phyloP scores from a whole-genome alignment of 2,113 vertebrate genomes.

The Puffinus mauretanicus region DNA sequence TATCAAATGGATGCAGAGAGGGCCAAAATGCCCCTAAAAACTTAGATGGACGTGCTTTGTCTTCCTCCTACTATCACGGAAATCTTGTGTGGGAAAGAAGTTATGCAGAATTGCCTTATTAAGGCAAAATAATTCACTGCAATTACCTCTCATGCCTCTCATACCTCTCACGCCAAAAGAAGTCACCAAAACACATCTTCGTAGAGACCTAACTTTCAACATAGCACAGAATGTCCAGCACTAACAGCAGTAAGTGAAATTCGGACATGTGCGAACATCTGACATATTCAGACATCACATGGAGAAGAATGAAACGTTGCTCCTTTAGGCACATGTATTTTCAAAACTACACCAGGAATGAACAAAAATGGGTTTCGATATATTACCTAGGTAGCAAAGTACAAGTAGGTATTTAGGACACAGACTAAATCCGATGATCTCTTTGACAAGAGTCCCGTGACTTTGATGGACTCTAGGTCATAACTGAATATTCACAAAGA shows the following conservation, averaged over 20 bases:
- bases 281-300: background rate
- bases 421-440: background rate
- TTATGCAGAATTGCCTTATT: background rate
- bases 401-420: background rate
- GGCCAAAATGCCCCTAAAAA: background rate
- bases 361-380: background rate
- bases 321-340: background rate
- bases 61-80: background rate
- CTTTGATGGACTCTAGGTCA: background rate
- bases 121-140: background rate
- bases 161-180: background rate
- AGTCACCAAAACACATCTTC: background rate
- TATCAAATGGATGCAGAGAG: background rate
- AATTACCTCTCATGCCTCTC: background rate
- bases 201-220: background rate
- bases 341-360: background rate
- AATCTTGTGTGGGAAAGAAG: background rate
- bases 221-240: background rate
- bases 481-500: background rate
- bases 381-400: background rate
- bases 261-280: background rate
- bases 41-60: background rate
- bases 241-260: background rate
- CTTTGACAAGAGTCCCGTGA: background rate
- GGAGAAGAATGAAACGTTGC: background rate